Evolutionary conservation across 2,888 invertebrate genomes (phyloP), one percentile per base, ranked within the genome.

Genomic region (Salticus scenicus): DNA sequence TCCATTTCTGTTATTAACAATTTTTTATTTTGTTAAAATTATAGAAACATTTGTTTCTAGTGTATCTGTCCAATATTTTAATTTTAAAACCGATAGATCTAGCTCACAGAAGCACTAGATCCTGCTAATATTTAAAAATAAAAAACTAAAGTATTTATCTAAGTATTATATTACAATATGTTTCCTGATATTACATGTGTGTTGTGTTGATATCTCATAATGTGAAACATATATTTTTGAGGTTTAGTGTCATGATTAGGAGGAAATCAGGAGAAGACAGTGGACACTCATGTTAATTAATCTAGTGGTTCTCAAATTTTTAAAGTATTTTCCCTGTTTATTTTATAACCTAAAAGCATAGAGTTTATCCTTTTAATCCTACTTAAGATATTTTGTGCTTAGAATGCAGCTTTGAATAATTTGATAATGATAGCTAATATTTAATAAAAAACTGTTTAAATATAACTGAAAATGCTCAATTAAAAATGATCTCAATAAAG

Each of bases 201-300:
- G 57, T 57, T 57, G 57, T 57, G 57, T 57, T 57, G 4, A 57
- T 57, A 20, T 57, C 57, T 57, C 57, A 24, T 57, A 57, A 24
- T 57, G 17, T 14, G 24, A 57, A 24, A 57, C 57, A 57, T 70
- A 41, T 70, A 70, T 70, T 70, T 70, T 70, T 70, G 70, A 42
- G 37, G 42, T 37, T 27, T 27, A 42, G 28, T 70, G 20, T 42
- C 42, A 70, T 14, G 1, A 41, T 27, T n/a, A 70, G 70, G 70
- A 42, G 70, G 70, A 70, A 70, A 70, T 70, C 70, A 70, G 42
- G 37, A 70, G 70, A 70, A 31, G 70, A 70, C 70, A 28, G 70
- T 70, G 42, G 70, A 70, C 70, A 70, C 70, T 70, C 70, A 42
- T 70, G n/a, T 75, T 42, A 17, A 33, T 37, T 24, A 24, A 7